Evolutionary conservation across 2,797 vertebrate species (phyloP), one percentile per base, ranked within the genome.

Genomic region (Oryzias dopingdopingensis): DNA sequence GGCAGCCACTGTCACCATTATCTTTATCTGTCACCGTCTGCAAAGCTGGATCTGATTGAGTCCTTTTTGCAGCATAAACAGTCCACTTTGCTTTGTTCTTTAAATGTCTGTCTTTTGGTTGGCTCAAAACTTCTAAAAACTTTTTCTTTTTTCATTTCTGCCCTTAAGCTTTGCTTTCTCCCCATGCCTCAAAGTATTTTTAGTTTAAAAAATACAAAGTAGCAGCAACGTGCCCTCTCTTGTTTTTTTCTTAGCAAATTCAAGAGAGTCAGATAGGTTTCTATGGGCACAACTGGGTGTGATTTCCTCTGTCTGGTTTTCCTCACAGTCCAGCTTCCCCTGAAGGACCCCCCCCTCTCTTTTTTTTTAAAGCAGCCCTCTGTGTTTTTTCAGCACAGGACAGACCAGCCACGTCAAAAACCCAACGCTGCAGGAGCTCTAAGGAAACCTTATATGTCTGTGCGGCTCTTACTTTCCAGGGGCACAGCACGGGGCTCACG

Each of bases 261-360:
- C 67, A 72, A 65, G 44, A 65, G 44, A 76, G 67, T 70, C 79
- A 85, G 78, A 86, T 85, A 67, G 55, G 75, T 69, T 62, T 73
- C 60, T 56, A 72, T 59, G 74, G 76, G 77, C 24, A 50, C 70
- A 84, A 82, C 78, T 88, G 87, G 88, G 87, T 88, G 82, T 83
- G 82, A 88, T 88, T 90, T 89, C 88, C 86, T 86, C 81, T 86
- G 86, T 89, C 86, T 88, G 88, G 79, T 84, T 91, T 88, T 78
- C 90, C 90, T 90, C 86, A 67, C 80, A 84, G 84, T 72, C 88
- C 89, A 64, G 88, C 80, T 87, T 82, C 89, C 86, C 90, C 88
- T 37, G 63, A 72, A 84, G 90, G 90, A 91, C 90, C 91, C 80
- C 74, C 29, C 32, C 10, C 10, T 10, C 32, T 6, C 26, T 22